Conservation (phyloP, 2,113 vertebrate species). For the Pelmatolapia mariae region DNA sequence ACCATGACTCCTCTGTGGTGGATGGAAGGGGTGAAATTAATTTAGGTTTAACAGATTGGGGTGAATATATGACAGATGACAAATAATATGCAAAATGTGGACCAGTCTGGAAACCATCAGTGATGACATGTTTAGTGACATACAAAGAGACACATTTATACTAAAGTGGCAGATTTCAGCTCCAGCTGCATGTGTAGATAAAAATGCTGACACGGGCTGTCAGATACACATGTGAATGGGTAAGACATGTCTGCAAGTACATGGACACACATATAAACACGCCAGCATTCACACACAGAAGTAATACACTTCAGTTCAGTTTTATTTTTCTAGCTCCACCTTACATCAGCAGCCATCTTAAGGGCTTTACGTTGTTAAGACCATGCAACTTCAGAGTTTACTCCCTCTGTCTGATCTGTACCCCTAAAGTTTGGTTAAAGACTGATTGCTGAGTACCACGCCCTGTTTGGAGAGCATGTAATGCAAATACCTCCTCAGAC, state of each 20-base stretch:
- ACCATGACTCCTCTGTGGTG: neutral
- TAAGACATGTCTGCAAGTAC: neutral
- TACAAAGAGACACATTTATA: neutral
- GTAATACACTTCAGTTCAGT: neutral
- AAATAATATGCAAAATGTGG: conserved; percentile 25
- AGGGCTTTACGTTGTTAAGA: neutral
- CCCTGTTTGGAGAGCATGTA: neutral
- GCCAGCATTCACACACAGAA: neutral
- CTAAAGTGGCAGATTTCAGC: neutral
- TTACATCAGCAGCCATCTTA: neutral
- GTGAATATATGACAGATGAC: conserved; percentile 9
- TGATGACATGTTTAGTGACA: neutral
- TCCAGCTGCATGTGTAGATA: neutral
- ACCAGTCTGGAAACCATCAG: conserved; percentile 16
- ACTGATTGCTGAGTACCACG: neutral
- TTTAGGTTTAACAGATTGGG: neutral
- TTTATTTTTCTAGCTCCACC: neutral
- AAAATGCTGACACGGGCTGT: conserved; percentile 10
- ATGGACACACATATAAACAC: neutral
- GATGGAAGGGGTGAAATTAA: neutral
- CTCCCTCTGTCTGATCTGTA: neutral
- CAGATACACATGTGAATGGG: neutral
- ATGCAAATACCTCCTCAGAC: neutral
- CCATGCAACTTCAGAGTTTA: neutral
- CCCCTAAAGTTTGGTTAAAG: neutral